phyloP scores from a whole-genome alignment of 2,797 vertebrate genomes.

The Bradypodion ventrale region DNA sequence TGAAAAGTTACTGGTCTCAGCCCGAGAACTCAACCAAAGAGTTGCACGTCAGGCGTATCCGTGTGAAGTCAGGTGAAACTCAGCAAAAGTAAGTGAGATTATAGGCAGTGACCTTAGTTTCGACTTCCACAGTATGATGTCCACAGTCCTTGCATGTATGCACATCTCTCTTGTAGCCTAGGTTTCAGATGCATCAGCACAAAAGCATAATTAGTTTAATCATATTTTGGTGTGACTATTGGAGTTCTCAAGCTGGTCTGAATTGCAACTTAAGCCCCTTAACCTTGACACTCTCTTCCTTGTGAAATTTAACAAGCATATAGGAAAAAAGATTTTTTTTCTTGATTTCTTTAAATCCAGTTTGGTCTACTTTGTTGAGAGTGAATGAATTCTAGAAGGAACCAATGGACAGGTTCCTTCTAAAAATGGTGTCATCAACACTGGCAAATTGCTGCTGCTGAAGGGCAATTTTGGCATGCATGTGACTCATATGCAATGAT shows the following conservation, averaged over 20 bases:
- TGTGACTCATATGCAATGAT: too few relatives aligned
- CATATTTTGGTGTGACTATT: too few relatives aligned
- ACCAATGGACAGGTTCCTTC: background rate
- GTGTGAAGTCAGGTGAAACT: slow-evolving; percentile 92
- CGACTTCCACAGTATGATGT: background rate
- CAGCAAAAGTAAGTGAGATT: slow-evolving; percentile 86
- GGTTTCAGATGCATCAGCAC: background rate
- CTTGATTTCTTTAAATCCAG: too few relatives aligned
- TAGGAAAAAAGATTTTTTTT: too few relatives aligned
- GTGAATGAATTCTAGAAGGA: background rate
- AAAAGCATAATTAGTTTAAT: background rate
- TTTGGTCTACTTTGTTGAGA: background rate
- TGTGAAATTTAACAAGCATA: too few relatives aligned
- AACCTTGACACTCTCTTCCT: too few relatives aligned
- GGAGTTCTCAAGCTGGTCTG: background rate
- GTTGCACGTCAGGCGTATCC: slow-evolving; percentile 86
- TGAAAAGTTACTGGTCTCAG: slow-evolving; percentile 77
- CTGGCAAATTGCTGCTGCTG: too few relatives aligned
- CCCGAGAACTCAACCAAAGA: slow-evolving; percentile 61
- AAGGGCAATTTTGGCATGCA: too few relatives aligned
- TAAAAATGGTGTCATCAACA: too few relatives aligned
- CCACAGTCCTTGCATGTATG: rapidly evolving
- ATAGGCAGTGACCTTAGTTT: background rate
- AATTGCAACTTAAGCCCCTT: background rate
- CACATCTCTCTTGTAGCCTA: background rate